Evolutionary conservation across 64 coral and sea anemone species (phyloP), one percentile per base, ranked within the genome.

Genomic region (Porites lutea): DNA sequence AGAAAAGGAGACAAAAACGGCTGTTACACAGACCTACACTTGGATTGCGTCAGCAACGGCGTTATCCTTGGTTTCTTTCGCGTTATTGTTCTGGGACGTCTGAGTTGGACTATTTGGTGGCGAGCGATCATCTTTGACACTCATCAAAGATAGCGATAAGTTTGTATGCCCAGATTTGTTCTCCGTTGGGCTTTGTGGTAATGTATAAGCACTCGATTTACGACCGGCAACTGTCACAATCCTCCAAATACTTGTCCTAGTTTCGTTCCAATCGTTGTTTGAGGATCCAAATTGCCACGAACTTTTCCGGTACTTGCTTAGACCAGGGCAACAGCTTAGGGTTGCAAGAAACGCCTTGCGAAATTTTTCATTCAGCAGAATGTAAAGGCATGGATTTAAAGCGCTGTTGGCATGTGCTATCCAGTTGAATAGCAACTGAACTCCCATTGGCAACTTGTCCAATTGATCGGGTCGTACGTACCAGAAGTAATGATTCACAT

Each of bases 341-440:
- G 12, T 57, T 9, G 54, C 54, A 12, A 45, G 13, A 13, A 93
- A 19, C 64, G 72, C 85, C 11, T 55, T 51, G 10, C 91, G 83
- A 61, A 93, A 88, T 1, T 46, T 74, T 2, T 72, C 86, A 73
- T 93, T 88, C 21, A 88, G 16, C 4, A 93, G 18, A 15, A 89
- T 71, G 13, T 93, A 93, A 70, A 93, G 67, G 15, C 77, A 72
- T 3, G 92, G 92, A 27, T 93, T 93, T 16, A 93, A 49, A 2
- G 92, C 92, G n/a, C 92, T 93, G 86, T 93, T 93, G 4, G 92
- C 77, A 48, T 93, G 92, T 7, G 85, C 87, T 19, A 93, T 6
- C 92, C 92, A 93, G 16, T 73, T 71, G 19, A 62, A 93, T 73
- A 89, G 11, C 4, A 93, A 43, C 43, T 19, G 10, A 14, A 54